Evolutionary conservation across 2,888 invertebrate genomes (phyloP), one percentile per base, ranked within the genome.

Genomic region (Himalopsyche kuldschensis): DNA sequence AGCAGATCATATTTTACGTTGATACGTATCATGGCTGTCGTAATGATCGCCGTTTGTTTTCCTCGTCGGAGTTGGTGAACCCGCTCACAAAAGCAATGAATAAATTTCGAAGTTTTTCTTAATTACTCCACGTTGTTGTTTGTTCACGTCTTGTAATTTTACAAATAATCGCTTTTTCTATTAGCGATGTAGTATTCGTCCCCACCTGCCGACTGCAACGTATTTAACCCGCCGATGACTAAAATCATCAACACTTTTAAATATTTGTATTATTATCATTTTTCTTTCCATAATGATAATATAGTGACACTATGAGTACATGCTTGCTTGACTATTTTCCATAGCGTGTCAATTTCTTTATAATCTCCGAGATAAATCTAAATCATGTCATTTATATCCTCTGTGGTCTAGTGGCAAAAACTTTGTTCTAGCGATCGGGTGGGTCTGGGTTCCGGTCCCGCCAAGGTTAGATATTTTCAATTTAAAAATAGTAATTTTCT

Each of bases 141-240:
- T 85, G 82, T 84, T 84, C 84, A 35, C 81, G 82, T 82, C 81
- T 85, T 79, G 79, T 83, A 84, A 84, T 63, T 79, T 75, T 41
- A 81, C 76, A 81, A 84, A 85, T 85, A 84, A 85, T 84, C 47
- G 80, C 85, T 46, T 84, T 83, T 84, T 83, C 81, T 82, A 84
- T 82, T 83, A 84, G 80, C 79, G 27, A 69, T 69, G 69, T 69
- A 63, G 48, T 75, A 20, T 35, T 76, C 77, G 30, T 55, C 48
- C 35, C 47, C 85, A 85, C 84, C 82, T 84, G 84, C 85, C 83
- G 15, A 55, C 27, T 63, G 63, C 80, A 46, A n/a, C 79, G 27
- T 32, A 46, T 78, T 46, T 78, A 75, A 69, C 69, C 69, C 69
- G 1, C 15, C 69, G 76, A 35, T 5, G 41, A 41, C 41, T 41